Evolutionary conservation across 2,113 vertebrate species (phyloP).

Genomic region (Ceyx margarethae): DNA sequence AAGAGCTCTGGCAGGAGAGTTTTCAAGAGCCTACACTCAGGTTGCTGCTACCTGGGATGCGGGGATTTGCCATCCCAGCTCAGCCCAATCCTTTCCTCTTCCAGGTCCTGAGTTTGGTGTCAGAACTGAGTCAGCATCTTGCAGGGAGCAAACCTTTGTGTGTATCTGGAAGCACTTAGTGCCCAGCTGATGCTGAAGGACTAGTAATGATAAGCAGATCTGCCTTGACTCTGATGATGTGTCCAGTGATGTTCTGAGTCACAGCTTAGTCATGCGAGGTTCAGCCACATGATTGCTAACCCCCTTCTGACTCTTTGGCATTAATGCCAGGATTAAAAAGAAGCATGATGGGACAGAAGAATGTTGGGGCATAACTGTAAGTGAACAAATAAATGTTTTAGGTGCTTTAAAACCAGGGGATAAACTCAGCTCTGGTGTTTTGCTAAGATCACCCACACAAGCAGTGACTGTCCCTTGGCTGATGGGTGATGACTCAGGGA

Average conservation of each 20-base stretch:
- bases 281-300: not conserved
- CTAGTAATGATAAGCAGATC: not conserved
- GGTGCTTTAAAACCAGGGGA: not conserved
- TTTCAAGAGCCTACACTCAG: not conserved
- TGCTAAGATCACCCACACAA: not conserved
- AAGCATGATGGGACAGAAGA: not conserved
- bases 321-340: not conserved
- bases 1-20: not conserved
- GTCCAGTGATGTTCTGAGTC: constrained; percentile 2
- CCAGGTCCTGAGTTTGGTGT: not conserved
- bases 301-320: not conserved
- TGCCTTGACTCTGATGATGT: not conserved
- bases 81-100: not conserved
- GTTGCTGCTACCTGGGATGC: not conserved
- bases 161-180: not conserved
- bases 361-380: not conserved
- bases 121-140: not conserved
- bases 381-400: not conserved
- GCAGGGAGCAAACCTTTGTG: not conserved
- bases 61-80: not conserved
- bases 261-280: not conserved
- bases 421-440: not conserved
- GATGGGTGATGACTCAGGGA: no score
- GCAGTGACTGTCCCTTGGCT: not conserved
- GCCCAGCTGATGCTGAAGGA: not conserved